These are phyloP conservation scores for Cylindroiulus punctatus DNA, from an alignment of 2,888 invertebrate genomes.

Conservation along the genomic window DNA sequence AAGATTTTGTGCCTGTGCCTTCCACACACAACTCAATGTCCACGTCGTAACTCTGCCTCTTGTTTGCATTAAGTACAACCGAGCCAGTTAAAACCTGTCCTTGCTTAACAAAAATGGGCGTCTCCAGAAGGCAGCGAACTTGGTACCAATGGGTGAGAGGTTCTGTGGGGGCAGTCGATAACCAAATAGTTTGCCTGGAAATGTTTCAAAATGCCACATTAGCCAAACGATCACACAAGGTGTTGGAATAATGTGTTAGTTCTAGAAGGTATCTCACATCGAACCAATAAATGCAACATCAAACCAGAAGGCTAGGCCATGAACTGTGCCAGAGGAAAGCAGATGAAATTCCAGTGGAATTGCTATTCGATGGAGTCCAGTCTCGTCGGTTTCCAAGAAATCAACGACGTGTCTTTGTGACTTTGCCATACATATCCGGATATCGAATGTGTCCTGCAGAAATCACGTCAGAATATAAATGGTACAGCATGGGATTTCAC, in stretches of 20 bases:
- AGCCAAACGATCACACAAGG: not conserved
- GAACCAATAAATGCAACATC: slow-evolving; percentile 96
- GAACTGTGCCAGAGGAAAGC: slow-evolving; percentile 91
- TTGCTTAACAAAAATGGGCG: slow-evolving; percentile 92
- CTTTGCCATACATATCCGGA: slow-evolving; percentile 95
- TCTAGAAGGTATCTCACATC: slow-evolving; percentile 65
- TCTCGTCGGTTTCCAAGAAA: slow-evolving; percentile 90
- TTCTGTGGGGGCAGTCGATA: slow-evolving; percentile 97
- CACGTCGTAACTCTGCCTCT: slow-evolving; percentile 98
- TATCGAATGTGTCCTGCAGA: slow-evolving; percentile 89
- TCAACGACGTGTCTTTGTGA: slow-evolving; percentile 93
- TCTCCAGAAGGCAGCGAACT: slow-evolving; percentile 92
- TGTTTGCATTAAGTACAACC: slow-evolving; percentile 89
- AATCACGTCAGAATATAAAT: not conserved
- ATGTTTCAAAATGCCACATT: slow-evolving; percentile 49
- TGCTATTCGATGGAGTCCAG: slow-evolving; percentile 92
- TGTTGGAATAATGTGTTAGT: not conserved
- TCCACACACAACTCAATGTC: slow-evolving; percentile 93
- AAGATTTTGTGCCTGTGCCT: slow-evolving; percentile 82
- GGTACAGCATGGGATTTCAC: not conserved
- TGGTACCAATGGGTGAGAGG: slow-evolving; percentile 99
- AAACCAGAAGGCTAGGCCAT: slow-evolving; percentile 99
- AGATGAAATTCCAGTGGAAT: slow-evolving; percentile 94
- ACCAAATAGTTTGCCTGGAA: slow-evolving; percentile 83
- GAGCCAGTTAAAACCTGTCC: slow-evolving; percentile 90